Base-by-base conservation (phyloP, 30 jellyfish, hydroid and myxozoan species). In the Nemopilema nomurai region DNA sequence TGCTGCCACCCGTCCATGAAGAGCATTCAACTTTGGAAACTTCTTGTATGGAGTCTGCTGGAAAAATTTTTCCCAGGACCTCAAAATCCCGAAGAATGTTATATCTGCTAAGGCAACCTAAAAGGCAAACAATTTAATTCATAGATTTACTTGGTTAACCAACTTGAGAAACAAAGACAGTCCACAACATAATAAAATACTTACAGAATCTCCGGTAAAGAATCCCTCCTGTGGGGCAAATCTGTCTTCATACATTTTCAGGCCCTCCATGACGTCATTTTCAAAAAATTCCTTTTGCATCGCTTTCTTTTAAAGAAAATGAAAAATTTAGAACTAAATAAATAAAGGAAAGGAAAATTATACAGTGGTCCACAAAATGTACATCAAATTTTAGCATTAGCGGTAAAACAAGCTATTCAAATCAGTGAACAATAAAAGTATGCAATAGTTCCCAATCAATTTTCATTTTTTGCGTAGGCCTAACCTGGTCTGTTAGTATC, bases 171-270 rank as follows among this genome's bases (percentile, higher is more conserved):
- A n/a, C n/a, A n/a, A n/a, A n/a, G n/a, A n/a, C n/a, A n/a, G n/a
- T n/a, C n/a, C 23, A 18, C 21, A 7, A 3, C 13, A 18, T 72
- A 4, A 72, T 32, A 33, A 72, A 72, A 28, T 9, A 72, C 74
- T 75, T 75, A 52, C 85, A 1, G n/a, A 8, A 28, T 75, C 85
- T 32, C 85, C 85, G 23, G 25, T 19, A 6, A 75, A 75, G 62
- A 75, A 75, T n/a, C 85, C 85, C 22, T 75, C 73, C 18, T 28
- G 25, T 50, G 85, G 85, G 49, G 62, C 74, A 26, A 75, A 75
- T 50, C 30, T 75, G 6, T 75, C 85, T 51, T 75, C 85, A 63
- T 16, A 75, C 4, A 75, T 4, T 50, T 75, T 62, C 26, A 75
- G 23, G 24, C 51, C 72, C 29, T 3, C 31, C 49, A 51, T 73